phyloP scores from a whole-genome alignment of 2,113 vertebrate genomes.

The Eurystomus gularis region DNA sequence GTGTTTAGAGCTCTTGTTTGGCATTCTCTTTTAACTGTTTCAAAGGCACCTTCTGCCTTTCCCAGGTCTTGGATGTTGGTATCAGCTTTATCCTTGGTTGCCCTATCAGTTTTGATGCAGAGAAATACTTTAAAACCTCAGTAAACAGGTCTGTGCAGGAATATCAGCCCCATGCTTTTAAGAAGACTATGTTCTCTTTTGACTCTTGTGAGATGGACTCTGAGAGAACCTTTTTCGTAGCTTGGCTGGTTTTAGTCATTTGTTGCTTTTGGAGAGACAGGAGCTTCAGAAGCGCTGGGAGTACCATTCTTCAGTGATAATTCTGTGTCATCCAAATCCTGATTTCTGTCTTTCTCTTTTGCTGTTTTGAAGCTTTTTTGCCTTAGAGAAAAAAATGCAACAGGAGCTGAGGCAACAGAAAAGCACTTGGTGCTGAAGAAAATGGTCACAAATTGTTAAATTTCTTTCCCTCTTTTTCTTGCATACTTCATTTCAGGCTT shows the following conservation, averaged over 20 bases:
- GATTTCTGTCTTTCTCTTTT: background rate
- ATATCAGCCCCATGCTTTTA: background rate
- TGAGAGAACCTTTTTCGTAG: background rate
- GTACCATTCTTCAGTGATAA: background rate
- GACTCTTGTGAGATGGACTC: background rate
- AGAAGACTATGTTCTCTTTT: background rate
- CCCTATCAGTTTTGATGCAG: background rate
- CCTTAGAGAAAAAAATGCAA: background rate
- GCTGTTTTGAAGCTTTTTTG: background rate
- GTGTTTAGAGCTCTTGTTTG: background rate
- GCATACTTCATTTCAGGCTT: fast-evolving
- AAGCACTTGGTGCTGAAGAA: background rate
- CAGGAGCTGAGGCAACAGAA: background rate
- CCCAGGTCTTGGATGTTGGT: background rate
- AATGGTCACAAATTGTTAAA: background rate
- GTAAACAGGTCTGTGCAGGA: background rate
- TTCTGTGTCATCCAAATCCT: background rate
- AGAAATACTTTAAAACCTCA: background rate
- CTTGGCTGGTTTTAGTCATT: background rate
- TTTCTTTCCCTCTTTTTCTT: background rate
- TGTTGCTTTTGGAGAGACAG: background rate
- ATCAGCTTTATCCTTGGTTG: too few species aligned
- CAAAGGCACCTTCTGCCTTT: background rate
- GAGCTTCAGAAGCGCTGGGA: background rate
- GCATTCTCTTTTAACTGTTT: background rate